Conservation (phyloP, 2,113 vertebrate genomes). For the Hipposideros armiger region DNA sequence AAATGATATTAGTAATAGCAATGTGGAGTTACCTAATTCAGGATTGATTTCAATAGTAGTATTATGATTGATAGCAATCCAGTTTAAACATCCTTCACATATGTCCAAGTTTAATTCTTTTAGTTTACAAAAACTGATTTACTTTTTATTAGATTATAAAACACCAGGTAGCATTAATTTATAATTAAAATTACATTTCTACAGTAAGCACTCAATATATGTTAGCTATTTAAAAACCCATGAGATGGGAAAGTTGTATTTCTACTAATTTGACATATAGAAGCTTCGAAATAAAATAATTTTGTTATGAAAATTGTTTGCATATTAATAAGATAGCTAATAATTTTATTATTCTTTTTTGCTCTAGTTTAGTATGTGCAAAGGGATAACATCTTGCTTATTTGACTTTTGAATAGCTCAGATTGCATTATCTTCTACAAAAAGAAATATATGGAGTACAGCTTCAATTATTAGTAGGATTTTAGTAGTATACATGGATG, state of each 20-base stretch:
- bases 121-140: neutral
- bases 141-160: neutral
- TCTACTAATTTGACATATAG: neutral
- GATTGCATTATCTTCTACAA: neutral
- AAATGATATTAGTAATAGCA: neutral
- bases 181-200: neutral
- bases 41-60: neutral
- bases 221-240: neutral
- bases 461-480: conserved; percentile 19
- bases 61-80: neutral
- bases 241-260: neutral
- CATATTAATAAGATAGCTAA: neutral
- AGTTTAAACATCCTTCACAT: neutral
- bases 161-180: neutral
- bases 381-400: conserved; percentile 27
- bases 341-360: neutral
- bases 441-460: neutral
- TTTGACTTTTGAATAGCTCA: neutral
- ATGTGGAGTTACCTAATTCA: neutral
- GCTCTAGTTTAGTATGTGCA: neutral
- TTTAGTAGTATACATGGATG: neutral
- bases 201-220: neutral
- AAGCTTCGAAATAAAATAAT: neutral
- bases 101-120: neutral
- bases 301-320: neutral